phyloP scores from a whole-genome alignment of 2,797 vertebrate species.

The Melanotaenia pygmaea region DNA sequence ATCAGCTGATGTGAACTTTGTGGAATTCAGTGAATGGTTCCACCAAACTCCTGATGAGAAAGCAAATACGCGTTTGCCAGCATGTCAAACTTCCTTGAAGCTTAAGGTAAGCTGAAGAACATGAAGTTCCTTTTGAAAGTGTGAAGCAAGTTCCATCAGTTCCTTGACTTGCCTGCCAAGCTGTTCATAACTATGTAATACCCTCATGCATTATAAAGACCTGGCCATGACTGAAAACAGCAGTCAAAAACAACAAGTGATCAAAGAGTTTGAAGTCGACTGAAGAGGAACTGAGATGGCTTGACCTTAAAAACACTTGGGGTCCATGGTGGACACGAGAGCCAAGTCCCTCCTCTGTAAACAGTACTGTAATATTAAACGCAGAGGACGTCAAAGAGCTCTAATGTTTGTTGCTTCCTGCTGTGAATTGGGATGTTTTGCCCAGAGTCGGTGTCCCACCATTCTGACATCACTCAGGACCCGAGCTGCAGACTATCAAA shows the following conservation, averaged over 20 bases:
- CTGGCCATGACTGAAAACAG: constrained; percentile 74
- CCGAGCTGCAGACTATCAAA: constrained; percentile 80
- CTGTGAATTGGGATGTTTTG: constrained; percentile 77
- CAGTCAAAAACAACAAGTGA: constrained; percentile 80
- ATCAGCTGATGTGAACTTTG: constrained; percentile 7
- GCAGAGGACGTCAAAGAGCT: constrained; percentile 70
- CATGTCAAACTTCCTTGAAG: constrained; percentile 32
- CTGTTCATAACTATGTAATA: constrained; percentile 79
- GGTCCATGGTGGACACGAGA: constrained; percentile 60
- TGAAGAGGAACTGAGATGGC: constrained; percentile 76
- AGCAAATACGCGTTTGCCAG: constrained; percentile 1
- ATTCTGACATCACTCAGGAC: constrained; percentile 83
- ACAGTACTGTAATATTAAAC: constrained; percentile 86
- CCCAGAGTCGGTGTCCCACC: constrained; percentile 73
- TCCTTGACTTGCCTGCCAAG: constrained; percentile 71
- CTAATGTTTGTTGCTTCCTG: constrained; percentile 72
- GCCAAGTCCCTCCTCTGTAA: constrained; percentile 74
- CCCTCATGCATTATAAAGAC: constrained; percentile 78
- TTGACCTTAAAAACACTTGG: constrained; percentile 82
- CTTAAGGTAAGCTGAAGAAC: constrained; percentile 46
- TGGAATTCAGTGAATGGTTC: neutral
- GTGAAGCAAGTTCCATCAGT: constrained; percentile 61
- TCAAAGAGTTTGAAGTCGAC: constrained; percentile 74
- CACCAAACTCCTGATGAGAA: neutral
- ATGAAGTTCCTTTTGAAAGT: constrained; percentile 62